Evolutionary conservation across 92 coral and sea anemone species (phyloP), one percentile per base, ranked within the genome.

Genomic region (Siderastrea siderea): DNA sequence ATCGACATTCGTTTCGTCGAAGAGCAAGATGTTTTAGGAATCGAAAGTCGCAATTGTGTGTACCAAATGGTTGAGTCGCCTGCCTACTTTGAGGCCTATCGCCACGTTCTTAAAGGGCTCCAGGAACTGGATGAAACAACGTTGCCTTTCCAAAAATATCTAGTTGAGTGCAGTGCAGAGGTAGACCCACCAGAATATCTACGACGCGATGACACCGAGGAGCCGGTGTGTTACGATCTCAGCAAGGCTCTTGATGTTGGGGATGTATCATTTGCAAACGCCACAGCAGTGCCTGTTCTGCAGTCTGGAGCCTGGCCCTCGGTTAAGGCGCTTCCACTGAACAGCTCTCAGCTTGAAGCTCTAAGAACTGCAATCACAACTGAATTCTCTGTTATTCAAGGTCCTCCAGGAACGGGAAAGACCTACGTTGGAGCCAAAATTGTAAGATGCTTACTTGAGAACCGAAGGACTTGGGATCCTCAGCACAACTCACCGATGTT

Each of bases 401-500:
- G 98, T 7, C 98, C 96, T 19, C 97, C 97, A 53, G 97, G 95
- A 14, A 94, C 97, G 10, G 95, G 97, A 0, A 94, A 94, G 65
- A 90, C 96, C 7, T 95, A 84, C 74, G 94, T 95, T 52, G 98
- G 98, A 55, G 83, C 93, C 7, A 91, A 89, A 59, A 92, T 94
- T 80, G 95, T 89, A 1, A 74, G 79, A 38, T 93, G 93, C 64
- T 74, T 94, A 17, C 83, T 95, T 1, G 75, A 72, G 45, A 84
- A 90, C 55, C 77, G 78, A 19, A n/a, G 5, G 6, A 54, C 71
- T 3, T 91, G 92, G 94, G 86, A 71, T 50, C 89, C 87, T 64
- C 13, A 48, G 15, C 60, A 4, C 12, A 59, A 16, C 48, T 90
- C 96, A n/a, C 94, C 94, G 46, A 95, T 95, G 84, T 71, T 95